Evolutionary conservation across 2,797 vertebrate genomes (phyloP).

Genomic region (Myripristis jacobus): DNA sequence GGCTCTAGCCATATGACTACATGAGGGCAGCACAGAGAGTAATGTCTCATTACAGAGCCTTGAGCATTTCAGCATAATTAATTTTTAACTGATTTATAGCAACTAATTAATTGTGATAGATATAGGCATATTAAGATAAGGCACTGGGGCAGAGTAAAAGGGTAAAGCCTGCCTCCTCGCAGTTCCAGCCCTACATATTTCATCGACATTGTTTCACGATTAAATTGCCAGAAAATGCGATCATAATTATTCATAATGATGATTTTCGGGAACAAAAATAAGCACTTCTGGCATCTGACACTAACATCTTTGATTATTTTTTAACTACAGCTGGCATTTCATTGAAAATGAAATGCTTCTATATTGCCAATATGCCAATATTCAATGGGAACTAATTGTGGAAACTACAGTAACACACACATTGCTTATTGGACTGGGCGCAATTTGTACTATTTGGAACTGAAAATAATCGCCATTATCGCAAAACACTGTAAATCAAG

Average conservation of each 20-base stretch:
- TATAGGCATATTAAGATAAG: slow-evolving; percentile 9
- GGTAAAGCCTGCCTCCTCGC: slow-evolving; percentile 24
- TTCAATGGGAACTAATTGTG: too few relatives aligned
- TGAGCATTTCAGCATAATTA: slow-evolving; percentile 51
- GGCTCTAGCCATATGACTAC: slow-evolving; percentile 23
- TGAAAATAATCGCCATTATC: slow-evolving; percentile 19
- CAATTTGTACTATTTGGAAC: slow-evolving; percentile 41
- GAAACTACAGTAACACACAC: neutral
- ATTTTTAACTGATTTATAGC: slow-evolving; percentile 48
- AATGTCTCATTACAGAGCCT: slow-evolving; percentile 6
- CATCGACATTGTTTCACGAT: neutral
- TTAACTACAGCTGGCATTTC: too few relatives aligned
- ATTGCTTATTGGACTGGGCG: slow-evolving; percentile 29
- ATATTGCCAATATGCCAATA: too few relatives aligned
- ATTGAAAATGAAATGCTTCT: too few relatives aligned
- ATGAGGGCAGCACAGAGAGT: slow-evolving; percentile 42
- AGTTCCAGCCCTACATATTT: neutral
- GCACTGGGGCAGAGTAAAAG: slow-evolving; percentile 6
- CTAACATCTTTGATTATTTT: too few relatives aligned
- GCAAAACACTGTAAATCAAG: slow-evolving; percentile 11
- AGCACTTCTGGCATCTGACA: too few relatives aligned
- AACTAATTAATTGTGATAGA: slow-evolving; percentile 55
- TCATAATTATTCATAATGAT: too few relatives aligned
- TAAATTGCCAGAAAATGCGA: too few relatives aligned
- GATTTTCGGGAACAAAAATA: too few relatives aligned